phyloP scores from a whole-genome alignment of 1,140 invertebrate genomes.

The Penaeus vannamei region DNA sequence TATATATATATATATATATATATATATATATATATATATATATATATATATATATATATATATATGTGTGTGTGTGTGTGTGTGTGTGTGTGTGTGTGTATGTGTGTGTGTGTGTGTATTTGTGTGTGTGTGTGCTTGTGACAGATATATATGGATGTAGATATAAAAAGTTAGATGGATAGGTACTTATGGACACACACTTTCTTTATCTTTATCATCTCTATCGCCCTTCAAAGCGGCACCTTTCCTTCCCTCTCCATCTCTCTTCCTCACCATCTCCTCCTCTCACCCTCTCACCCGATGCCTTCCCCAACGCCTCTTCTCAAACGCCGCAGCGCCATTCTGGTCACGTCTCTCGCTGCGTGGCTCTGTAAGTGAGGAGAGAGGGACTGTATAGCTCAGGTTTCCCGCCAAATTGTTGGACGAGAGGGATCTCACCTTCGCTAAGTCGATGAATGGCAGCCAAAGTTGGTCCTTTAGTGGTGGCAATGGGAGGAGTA shows the following conservation, averaged over 20 bases:
- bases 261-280: not conserved
- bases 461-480: slow-evolving; percentile 8
- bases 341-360: slow-evolving; percentile 6
- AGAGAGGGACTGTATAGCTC: not conserved
- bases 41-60: no score
- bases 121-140: not conserved
- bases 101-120: not conserved
- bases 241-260: not conserved
- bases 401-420: slow-evolving; percentile 33
- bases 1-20: no score
- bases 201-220: not conserved
- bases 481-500: not conserved
- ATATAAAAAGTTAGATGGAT: not conserved
- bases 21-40: no score
- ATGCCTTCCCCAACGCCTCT: not conserved
- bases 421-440: slow-evolving; percentile 21
- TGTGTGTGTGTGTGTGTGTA: no score
- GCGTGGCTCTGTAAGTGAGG: not conserved
- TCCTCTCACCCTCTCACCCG: not conserved
- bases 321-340: not conserved
- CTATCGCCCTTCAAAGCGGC: not conserved
- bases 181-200: not conserved
- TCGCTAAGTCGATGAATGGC: slow-evolving; percentile 26
- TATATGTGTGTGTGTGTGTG: no score
- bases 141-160: not conserved